Evolutionary conservation across 2,113 vertebrate species (phyloP).

Genomic region (Rattus rattus): DNA sequence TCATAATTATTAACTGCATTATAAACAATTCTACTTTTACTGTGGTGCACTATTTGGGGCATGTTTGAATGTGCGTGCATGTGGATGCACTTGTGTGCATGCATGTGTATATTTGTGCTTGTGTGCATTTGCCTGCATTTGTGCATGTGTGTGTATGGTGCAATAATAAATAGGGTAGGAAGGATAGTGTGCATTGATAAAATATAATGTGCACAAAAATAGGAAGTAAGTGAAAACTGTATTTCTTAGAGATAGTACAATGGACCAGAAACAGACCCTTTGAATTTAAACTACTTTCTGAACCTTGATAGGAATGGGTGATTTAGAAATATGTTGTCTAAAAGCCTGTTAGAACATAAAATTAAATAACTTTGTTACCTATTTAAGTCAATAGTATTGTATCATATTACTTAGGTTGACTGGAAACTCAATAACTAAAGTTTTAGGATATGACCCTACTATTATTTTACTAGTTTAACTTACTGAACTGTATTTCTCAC

Average conservation of each 20-base stretch:
- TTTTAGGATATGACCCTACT: not conserved
- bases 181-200: not conserved
- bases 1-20: not conserved
- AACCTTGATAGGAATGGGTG: not conserved
- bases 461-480: not conserved
- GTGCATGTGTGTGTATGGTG: not conserved
- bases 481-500: not conserved
- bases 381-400: not conserved
- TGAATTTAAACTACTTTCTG: constrained; percentile 11
- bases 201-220: not conserved
- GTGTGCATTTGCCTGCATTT: not conserved
- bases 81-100: not conserved
- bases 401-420: not conserved
- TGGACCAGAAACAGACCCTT: not conserved
- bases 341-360: not conserved
- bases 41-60: not conserved
- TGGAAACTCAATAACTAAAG: not conserved
- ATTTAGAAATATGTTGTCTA: not conserved
- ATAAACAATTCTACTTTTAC: not conserved
- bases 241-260: not conserved
- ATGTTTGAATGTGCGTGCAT: not conserved
- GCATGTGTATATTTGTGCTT: not conserved
- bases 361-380: not conserved
- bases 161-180: not conserved
- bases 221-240: not conserved